phyloP scores from a whole-genome alignment of 2,797 vertebrate species.

The Halcyon badia region DNA sequence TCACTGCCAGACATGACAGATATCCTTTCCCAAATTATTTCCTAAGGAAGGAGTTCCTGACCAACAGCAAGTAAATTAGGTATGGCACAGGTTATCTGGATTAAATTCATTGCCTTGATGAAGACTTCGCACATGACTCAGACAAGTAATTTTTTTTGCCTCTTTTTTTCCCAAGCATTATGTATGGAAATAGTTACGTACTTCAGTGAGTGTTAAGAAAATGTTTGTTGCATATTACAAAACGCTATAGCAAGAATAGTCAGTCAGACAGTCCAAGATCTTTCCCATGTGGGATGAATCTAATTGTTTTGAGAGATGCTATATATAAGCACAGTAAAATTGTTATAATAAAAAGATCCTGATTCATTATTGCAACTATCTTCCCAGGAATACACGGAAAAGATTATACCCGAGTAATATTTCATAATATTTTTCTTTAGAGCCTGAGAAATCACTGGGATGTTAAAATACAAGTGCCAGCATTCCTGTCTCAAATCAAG shows the following conservation, averaged over 20 bases:
- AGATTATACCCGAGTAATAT: not conserved
- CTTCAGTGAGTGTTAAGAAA: not conserved
- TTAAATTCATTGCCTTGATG: not conserved
- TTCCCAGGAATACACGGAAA: conserved; percentile 11
- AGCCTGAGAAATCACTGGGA: not conserved
- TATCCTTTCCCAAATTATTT: not conserved
- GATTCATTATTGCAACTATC: conserved; percentile 14
- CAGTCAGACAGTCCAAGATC: not conserved
- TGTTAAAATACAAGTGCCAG: not conserved
- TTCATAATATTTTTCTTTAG: conserved; percentile 17
- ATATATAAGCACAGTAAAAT: not conserved
- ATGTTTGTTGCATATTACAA: not conserved
- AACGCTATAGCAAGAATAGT: not conserved
- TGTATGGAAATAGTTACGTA: conserved; percentile 7
- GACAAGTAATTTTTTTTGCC: not conserved
- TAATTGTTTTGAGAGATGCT: not conserved
- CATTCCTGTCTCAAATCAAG: not conserved
- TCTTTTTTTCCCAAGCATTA: not conserved
- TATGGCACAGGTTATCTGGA: not conserved
- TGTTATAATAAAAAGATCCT: not conserved
- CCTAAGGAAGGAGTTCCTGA: not conserved
- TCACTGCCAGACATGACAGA: not conserved
- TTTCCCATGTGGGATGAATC: not conserved
- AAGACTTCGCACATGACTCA: not conserved
- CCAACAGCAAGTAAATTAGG: not conserved